Conservation (phyloP, 2,888 invertebrate genomes). For the Acholoe squamosa region DNA sequence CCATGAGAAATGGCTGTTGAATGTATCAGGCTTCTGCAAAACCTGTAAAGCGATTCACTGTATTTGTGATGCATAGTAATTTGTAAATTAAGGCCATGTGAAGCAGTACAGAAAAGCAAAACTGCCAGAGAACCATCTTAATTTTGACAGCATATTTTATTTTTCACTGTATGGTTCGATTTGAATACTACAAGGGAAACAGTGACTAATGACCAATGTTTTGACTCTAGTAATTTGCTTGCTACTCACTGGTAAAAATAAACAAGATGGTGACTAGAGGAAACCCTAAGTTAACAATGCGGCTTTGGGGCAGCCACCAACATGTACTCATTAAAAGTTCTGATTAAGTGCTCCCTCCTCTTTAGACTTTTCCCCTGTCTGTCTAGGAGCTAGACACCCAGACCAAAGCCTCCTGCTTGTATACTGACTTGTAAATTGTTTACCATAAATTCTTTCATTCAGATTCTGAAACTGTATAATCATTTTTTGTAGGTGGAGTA, state of each 20-base stretch:
- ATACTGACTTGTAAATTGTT: background rate
- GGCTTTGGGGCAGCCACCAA: background rate
- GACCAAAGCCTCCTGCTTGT: background rate
- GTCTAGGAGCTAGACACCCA: background rate
- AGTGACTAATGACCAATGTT: background rate
- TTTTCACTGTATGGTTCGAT: no score
- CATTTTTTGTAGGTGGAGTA: no score
- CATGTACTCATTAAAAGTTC: constrained; percentile 23
- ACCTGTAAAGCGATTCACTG: no score
- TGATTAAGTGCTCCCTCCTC: background rate
- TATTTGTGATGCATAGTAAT: no score
- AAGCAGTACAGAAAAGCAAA: no score
- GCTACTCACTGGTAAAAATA: background rate
- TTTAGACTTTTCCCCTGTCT: background rate
- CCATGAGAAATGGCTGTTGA: no score
- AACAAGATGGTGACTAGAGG: background rate
- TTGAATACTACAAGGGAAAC: background rate
- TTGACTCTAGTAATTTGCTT: background rate
- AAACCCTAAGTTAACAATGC: background rate
- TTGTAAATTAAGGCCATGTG: no score
- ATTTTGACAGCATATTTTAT: no score
- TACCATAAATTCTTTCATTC: no score
- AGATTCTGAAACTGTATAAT: no score
- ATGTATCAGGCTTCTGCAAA: no score
- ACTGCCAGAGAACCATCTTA: no score